Evolutionary conservation across 2,888 invertebrate genomes (phyloP).

Genomic region (Tipula lateralis): DNA sequence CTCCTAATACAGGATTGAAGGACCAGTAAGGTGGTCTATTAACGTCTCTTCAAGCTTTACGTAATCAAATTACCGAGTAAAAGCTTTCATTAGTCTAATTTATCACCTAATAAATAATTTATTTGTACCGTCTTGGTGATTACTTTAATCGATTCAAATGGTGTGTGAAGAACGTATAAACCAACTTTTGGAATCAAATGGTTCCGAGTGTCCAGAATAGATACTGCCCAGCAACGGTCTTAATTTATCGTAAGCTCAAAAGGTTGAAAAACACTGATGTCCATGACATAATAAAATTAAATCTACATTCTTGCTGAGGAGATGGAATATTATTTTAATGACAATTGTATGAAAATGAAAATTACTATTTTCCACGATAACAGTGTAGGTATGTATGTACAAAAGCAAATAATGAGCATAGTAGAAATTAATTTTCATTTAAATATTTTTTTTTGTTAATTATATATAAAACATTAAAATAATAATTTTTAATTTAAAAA

Average conservation of each 20-base stretch:
- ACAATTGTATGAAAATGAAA: neutral
- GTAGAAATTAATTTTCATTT: neutral
- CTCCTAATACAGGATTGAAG: too few species aligned
- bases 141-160: too few species aligned
- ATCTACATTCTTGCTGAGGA: neutral
- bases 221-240: too few species aligned
- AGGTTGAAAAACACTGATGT: neutral
- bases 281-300: neutral
- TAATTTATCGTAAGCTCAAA: neutral
- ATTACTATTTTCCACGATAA: neutral
- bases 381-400: neutral
- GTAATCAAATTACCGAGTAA: too few species aligned
- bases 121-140: too few species aligned
- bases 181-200: too few species aligned
- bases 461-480: neutral
- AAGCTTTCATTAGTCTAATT: too few species aligned
- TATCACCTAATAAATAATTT: too few species aligned
- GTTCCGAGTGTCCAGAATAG: too few species aligned
- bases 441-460: constrained; percentile 5
- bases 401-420: neutral
- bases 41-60: too few species aligned
- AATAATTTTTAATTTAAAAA: constrained; percentile 24
- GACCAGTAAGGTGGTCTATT: too few species aligned
- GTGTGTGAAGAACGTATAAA: too few species aligned
- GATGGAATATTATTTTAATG: neutral